Percentiles rank a stretch among this genome's conserved stretches.
Evolutionary conservation across 2,113 vertebrate genomes (phyloP).

Genomic region (Leucoraja erinaceus): DNA sequence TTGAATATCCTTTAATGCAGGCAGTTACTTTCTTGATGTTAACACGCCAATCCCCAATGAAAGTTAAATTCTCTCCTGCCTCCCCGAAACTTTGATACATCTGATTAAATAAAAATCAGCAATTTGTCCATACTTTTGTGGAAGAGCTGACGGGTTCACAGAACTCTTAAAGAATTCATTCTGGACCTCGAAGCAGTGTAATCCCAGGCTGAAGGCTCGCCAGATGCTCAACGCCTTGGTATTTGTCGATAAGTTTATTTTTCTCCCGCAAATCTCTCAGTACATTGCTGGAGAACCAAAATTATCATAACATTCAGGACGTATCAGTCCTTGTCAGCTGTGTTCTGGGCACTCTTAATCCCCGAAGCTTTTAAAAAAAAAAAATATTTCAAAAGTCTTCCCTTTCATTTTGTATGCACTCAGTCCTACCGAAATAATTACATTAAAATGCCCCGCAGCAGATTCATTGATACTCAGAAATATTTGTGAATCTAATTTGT

Average conservation of each 20-base stretch:
- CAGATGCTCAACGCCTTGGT: slow-evolving; percentile 5
- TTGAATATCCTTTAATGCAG: background rate
- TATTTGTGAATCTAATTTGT: slow-evolving; percentile 30
- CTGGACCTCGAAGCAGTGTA: background rate
- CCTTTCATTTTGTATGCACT: background rate
- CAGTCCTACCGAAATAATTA: slow-evolving; percentile 21
- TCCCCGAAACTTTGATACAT: background rate
- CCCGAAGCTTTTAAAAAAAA: background rate
- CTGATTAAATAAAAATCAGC: background rate
- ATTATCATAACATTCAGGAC: slow-evolving; percentile 18
- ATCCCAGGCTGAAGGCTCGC: background rate
- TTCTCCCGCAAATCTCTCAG: slow-evolving; percentile 27
- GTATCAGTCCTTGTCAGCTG: slow-evolving; percentile 30
- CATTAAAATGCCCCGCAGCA: slow-evolving; percentile 19
- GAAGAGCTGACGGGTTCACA: background rate
- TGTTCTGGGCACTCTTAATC: background rate
- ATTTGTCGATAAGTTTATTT: slow-evolving; percentile 19
- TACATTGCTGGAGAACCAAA: background rate
- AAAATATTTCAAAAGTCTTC: slow-evolving; percentile 3
- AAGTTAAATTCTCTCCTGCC: background rate
- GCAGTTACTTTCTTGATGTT: background rate
- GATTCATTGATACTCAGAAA: background rate
- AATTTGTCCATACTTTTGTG: background rate
- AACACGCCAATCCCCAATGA: background rate
- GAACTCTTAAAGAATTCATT: background rate